Evolutionary conservation across 2,113 vertebrate species (phyloP).

Genomic region (Puntigrus tetrazona): DNA sequence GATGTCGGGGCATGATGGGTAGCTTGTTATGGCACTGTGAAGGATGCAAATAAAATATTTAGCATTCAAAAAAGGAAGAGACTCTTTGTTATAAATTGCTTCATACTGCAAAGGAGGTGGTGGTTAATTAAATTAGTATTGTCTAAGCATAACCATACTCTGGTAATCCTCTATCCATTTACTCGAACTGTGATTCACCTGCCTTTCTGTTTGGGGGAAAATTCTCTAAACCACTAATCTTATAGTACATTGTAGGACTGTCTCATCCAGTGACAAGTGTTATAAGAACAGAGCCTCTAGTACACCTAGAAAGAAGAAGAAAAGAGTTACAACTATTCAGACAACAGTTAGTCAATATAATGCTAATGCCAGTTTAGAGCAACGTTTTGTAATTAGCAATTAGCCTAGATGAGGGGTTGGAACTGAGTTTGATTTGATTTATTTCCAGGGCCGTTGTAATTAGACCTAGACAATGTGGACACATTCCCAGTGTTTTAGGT

Average conservation of each 20-base stretch:
- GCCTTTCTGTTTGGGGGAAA: not conserved
- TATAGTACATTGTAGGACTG: constrained; percentile 57
- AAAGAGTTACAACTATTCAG: not conserved
- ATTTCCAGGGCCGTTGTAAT: constrained; percentile 37
- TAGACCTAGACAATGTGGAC: not conserved
- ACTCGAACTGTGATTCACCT: not conserved
- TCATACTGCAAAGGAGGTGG: not conserved
- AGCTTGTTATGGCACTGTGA: not conserved
- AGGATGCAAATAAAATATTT: constrained; percentile 49
- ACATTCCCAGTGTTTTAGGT: not conserved
- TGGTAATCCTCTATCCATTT: not conserved
- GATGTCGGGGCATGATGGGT: not conserved
- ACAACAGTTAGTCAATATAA: constrained; percentile 7
- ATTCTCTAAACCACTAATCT: constrained; percentile 54
- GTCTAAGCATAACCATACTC: not conserved
- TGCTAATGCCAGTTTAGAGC: constrained; percentile 8
- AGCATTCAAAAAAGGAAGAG: constrained; percentile 38
- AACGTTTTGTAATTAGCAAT: constrained; percentile 25
- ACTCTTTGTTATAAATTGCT: not conserved
- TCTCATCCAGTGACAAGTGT: constrained; percentile 50
- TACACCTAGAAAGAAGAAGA: not conserved
- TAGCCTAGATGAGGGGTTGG: not conserved
- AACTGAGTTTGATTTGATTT: constrained; percentile 37
- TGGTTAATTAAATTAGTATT: not conserved
- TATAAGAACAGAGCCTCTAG: not conserved